Percentiles rank a stretch among this genome's conserved stretches.
Conservation (phyloP, 2,888 invertebrate genomes). For the Trichogramma dendrolimi region DNA sequence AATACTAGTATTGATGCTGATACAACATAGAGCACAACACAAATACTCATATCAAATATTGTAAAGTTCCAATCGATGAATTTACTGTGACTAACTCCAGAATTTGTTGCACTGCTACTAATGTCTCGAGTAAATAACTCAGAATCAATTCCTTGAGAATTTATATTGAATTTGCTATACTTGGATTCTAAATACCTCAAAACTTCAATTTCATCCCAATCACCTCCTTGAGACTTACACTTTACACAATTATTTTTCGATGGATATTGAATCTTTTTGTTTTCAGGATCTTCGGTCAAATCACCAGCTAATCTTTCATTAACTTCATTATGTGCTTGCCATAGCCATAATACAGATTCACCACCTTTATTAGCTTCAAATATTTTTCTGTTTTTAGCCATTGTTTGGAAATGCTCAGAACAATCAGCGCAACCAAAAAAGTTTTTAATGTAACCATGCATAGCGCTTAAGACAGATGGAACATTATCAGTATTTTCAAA, state of each 20-base stretch:
- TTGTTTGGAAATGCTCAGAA: conserved; percentile 80
- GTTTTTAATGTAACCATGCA: conserved; percentile 82
- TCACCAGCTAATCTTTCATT: conserved; percentile 84
- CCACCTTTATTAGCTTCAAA: conserved; percentile 67
- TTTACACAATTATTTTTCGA: conserved; percentile 61
- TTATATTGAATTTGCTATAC: conserved; percentile 48
- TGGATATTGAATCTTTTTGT: conserved; percentile 90
- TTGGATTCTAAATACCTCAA: conserved; percentile 61
- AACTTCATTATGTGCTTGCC: conserved; percentile 90
- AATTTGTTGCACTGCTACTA: conserved; percentile 8
- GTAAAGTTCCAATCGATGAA: conserved; percentile 57
- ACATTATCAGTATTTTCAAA: conserved; percentile 41
- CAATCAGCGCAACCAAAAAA: conserved; percentile 95
- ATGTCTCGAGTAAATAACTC: conserved; percentile 15
- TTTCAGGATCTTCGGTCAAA: conserved; percentile 81
- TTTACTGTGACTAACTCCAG: conserved; percentile 14
- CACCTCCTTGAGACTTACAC: conserved; percentile 60
- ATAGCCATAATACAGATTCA: conserved; percentile 85
- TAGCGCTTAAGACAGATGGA: conserved; percentile 70
- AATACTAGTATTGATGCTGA: conserved; percentile 71
- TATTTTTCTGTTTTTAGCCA: conserved; percentile 71
- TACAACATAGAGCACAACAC: conserved; percentile 70
- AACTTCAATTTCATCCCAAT: conserved; percentile 65
- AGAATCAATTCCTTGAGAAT: conserved; percentile 32
- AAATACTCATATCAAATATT: conserved; percentile 70